Percentiles rank a stretch among this genome's conserved stretches.
Conservation (phyloP, 2,888 invertebrate genomes). For the Lamellibrachia columna region DNA sequence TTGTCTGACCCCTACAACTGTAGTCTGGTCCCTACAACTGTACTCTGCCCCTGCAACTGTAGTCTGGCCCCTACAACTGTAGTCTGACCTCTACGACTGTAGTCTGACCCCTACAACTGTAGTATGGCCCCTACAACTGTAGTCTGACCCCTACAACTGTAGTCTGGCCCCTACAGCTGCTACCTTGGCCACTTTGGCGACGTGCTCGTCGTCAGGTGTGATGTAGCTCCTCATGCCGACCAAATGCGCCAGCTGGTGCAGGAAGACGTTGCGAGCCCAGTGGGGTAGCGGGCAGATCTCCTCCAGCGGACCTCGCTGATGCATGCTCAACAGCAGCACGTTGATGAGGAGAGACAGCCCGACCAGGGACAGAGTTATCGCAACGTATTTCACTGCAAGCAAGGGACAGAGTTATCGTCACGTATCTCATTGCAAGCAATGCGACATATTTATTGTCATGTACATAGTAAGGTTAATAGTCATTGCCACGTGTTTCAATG, state of each 20-base stretch:
- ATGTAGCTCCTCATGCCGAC: neutral
- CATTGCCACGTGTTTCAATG: no score
- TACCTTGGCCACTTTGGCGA: neutral
- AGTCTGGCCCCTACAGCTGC: neutral
- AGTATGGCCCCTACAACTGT: no score
- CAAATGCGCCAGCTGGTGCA: neutral
- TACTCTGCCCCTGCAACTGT: no score
- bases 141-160: neutral
- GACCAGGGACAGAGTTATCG: neutral
- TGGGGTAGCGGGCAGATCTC: neutral
- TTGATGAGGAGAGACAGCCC: neutral
- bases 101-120: no score
- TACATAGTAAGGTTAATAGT: no score
- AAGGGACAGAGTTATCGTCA: neutral
- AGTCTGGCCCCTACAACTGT: no score
- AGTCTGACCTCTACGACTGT: no score
- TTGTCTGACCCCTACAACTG: no score
- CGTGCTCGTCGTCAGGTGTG: conserved; percentile 3
- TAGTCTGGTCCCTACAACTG: no score
- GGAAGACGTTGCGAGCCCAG: neutral
- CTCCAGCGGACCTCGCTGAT: neutral
- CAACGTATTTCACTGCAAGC: neutral
- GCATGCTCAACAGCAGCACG: neutral
- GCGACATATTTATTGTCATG: no score
- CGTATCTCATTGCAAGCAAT: neutral